Percentiles rank a stretch among this genome's conserved stretches.
Conservation (phyloP, 2,888 invertebrate genomes). For the Dasypolia templi region DNA sequence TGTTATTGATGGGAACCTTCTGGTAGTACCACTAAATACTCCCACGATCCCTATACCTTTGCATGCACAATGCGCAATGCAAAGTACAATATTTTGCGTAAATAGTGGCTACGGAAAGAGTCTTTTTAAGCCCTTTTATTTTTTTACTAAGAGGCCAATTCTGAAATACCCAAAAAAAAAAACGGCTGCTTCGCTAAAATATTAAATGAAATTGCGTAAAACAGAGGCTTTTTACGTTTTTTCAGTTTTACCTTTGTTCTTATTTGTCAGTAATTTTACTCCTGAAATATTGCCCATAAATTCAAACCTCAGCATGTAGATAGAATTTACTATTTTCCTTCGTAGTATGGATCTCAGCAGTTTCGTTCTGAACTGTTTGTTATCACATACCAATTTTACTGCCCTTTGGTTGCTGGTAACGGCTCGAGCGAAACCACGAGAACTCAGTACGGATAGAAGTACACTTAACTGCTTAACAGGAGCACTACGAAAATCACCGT, state of each 20-base stretch:
- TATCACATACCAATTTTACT: constrained; percentile 9
- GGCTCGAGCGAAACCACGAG: not conserved
- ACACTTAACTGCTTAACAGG: not conserved
- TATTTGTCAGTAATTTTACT: not conserved
- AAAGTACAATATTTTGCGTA: too few relatives aligned
- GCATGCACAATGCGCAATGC: too few relatives aligned
- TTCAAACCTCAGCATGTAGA: too few relatives aligned
- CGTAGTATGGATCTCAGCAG: not conserved
- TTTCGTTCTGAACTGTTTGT: constrained; percentile 10
- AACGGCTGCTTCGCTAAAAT: not conserved
- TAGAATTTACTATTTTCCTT: not conserved
- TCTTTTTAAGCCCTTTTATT: not conserved
- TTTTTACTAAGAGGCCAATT: not conserved
- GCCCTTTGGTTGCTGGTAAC: not conserved
- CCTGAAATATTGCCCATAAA: not conserved
- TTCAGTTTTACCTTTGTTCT: not conserved
- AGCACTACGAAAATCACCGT: too few relatives aligned
- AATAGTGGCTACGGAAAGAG: not conserved
- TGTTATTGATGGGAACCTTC: too few relatives aligned
- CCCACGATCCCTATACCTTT: too few relatives aligned
- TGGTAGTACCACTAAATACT: not conserved
- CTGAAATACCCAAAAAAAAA: not conserved
- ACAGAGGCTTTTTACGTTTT: not conserved
- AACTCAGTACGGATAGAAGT: not conserved
- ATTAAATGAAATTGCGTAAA: not conserved